Percentiles rank a stretch among this genome's conserved stretches.
Evolutionary conservation across 2,797 vertebrate genomes (phyloP).

Genomic region (Galagoides demidoff): DNA sequence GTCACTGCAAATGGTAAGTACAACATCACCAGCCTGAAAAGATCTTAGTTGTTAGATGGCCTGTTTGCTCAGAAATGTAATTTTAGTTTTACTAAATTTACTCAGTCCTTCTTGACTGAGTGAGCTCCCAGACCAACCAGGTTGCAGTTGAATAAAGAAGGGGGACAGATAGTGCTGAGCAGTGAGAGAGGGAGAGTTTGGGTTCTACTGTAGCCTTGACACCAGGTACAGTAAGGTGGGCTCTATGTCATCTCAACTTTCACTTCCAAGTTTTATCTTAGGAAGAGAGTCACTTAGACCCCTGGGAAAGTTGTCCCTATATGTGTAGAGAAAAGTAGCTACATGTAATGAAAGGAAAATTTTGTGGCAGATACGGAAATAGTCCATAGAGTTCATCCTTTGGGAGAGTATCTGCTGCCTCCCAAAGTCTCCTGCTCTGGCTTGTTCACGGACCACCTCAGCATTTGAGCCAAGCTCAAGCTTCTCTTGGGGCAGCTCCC

Average conservation of each 20-base stretch:
- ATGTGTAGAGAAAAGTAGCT: neutral
- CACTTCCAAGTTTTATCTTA: neutral
- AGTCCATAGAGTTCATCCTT: neutral
- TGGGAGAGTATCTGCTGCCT: neutral
- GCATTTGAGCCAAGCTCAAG: neutral
- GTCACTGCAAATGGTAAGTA: neutral
- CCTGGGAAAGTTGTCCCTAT: neutral
- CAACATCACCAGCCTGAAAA: neutral
- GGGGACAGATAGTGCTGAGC: neutral
- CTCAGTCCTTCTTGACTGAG: neutral
- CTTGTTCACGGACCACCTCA: neutral
- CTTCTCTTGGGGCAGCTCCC: neutral
- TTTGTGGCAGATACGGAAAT: neutral
- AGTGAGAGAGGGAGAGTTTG: neutral
- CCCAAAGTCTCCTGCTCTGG: neutral
- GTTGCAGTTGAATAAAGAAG: neutral
- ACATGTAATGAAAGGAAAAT: neutral
- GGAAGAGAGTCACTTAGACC: neutral
- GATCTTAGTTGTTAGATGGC: neutral
- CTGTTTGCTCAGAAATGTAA: neutral
- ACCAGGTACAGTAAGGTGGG: neutral
- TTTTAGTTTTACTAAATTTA: neutral
- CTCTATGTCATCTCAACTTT: neutral
- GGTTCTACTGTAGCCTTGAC: neutral
- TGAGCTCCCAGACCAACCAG: neutral